Base-by-base conservation (phyloP, 2,113 vertebrate species). In the Corythaixoides concolor region DNA sequence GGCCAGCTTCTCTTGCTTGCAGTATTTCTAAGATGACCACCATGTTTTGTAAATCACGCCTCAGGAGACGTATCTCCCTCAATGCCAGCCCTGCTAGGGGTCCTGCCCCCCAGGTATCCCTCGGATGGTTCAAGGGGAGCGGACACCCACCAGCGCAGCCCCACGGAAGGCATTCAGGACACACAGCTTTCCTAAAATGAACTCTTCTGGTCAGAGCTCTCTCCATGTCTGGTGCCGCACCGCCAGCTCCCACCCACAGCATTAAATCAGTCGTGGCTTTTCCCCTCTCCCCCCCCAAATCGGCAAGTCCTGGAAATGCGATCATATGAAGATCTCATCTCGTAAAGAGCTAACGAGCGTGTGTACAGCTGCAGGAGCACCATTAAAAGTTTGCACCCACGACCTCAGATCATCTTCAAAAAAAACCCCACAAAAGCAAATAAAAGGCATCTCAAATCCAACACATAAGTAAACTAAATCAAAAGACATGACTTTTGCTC, bases 341-440 rank as follows among this genome's bases (percentile, higher is more conserved):
- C 3, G 13, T 1, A 2, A 58, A 82, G 60, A 67, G 50, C 33
- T 16, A 21, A 12, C 26, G 1, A 0, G 8, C 5, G 0, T 0
- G 9, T 5, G 43, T 8, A 20, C 3, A 77, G 45, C 58, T 49
- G 20, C 0, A 32, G 26, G 55, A 78, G n/a, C 30, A 14, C 11
- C 47, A 1, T 4, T 23, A 32, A 32, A 85, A 63, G 56, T 32
- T 28, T 37, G 22, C n/a, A 60, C 4, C 33, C 35, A 2, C 0
- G 0, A 30, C 1, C 62, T 5, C 12, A 56, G 23, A 26, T 43
- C 39, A 13, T 10, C 52, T 64, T 8, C 15, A 6, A 12, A 49
- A 86, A 69, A 33, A 4, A 43, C 14, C 33, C 14, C 33, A 62
- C 27, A 49, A 69, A 69, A 27, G 45, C 35, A 83, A 73, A 52